Evolutionary conservation across 2,113 vertebrate species (phyloP), one percentile per base, ranked within the genome.

Genomic region (Hippocampus comes): DNA sequence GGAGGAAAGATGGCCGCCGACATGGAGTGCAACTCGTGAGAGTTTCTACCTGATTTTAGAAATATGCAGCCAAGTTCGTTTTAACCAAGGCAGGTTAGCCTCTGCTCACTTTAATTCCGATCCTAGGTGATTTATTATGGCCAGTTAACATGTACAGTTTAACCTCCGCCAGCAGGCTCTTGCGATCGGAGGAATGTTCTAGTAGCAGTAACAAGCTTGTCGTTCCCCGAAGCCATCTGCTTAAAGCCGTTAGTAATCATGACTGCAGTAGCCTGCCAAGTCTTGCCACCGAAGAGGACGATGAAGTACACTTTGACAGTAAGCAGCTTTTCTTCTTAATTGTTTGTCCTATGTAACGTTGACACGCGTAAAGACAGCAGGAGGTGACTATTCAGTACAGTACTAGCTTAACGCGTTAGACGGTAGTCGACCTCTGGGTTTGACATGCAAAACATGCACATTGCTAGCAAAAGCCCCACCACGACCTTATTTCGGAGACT

Each of bases 221-320:
- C 23, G 18, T 81, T 18, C 64, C 53, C 38, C 74, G 67, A 23
- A 73, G 51, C 46, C 11, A 76, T 30, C 23, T 30, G n/a, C 25
- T 71, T 2, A 77, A 30, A 70, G 14, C 46, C 55, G 7, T 43
- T 43, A 20, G 42, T 51, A 77, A 10, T n/a, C 71, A 30, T 1
- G 72, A 72, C 57, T 30, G 59, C 59, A 9, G 51, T 0, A 82
- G 55, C 41, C 42, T 90, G 27, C 74, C 89, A n/a, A 74, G 30
- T 66, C 70, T 88, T 4, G 76, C 85, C 1, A 81, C 73, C 55
- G 86, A 90, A 17, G 85, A 89, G 38, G 91, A 93, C 67, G 91
- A 92, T 0, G 89, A 91, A 2, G 84, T 92, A 25, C 86, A 84
- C 43, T 93, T 93, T 89, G 93, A 94, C 85, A 91, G 93, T 94